Evolutionary conservation across 2,113 vertebrate species (phyloP).

Genomic region (Bambusicola thoracicus): DNA sequence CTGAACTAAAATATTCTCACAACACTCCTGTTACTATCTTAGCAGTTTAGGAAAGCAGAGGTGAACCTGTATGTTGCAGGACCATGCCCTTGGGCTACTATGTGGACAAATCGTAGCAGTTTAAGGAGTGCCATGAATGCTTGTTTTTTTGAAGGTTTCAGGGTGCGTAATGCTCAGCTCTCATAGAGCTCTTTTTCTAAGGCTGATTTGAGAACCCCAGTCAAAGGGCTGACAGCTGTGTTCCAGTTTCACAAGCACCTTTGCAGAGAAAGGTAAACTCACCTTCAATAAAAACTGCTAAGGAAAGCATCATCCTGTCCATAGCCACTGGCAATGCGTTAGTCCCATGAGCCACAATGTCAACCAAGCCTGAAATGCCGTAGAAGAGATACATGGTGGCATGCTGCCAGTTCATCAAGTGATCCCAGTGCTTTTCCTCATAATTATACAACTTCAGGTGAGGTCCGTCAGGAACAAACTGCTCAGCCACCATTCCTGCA

Average conservation of each 20-base stretch:
- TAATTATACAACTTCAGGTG: slow-evolving; percentile 85
- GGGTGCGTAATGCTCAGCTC: background rate
- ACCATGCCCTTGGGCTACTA: background rate
- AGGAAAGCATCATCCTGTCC: slow-evolving; percentile 85
- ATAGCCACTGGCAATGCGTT: slow-evolving; percentile 81
- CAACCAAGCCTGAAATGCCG: slow-evolving; percentile 81
- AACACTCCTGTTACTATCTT: background rate
- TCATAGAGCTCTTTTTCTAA: background rate
- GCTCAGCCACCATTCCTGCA: slow-evolving; percentile 89
- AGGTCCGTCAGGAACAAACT: slow-evolving; percentile 85
- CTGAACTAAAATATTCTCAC: background rate
- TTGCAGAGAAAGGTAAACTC: background rate
- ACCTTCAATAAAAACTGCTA: slow-evolving; percentile 94
- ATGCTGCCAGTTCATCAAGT: slow-evolving; percentile 93
- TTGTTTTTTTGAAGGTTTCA: background rate
- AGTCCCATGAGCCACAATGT: slow-evolving; percentile 83
- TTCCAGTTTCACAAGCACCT: fast-evolving
- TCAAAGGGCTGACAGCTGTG: background rate
- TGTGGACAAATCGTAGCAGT: background rate
- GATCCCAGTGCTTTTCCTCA: slow-evolving; percentile 84
- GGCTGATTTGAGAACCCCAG: background rate
- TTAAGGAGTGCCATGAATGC: background rate
- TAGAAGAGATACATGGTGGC: slow-evolving; percentile 96
- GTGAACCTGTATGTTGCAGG: fast-evolving
- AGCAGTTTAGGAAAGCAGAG: background rate